phyloP scores from a whole-genome alignment of 2,888 invertebrate species.

The Halictus quadricinctus region DNA sequence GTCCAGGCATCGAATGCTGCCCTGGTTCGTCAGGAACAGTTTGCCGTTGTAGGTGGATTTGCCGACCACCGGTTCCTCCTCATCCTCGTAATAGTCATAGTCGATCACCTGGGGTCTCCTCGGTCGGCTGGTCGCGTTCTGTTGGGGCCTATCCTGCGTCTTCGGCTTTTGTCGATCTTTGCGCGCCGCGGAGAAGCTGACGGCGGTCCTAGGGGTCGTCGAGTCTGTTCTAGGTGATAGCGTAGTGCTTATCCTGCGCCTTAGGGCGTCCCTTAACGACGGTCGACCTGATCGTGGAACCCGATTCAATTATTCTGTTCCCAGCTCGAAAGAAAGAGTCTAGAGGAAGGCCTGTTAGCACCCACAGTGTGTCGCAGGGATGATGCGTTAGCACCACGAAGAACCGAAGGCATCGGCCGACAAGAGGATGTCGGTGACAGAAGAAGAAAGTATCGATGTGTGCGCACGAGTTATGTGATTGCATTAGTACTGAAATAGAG shows the following conservation, averaged over 20 bases:
- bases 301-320: constrained; percentile 55
- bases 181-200: constrained; percentile 60
- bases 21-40: constrained; percentile 84
- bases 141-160: constrained; percentile 46
- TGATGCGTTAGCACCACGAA: constrained; percentile 31
- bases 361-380: constrained; percentile 27
- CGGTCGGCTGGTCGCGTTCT: constrained; percentile 62
- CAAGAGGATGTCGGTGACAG: constrained; percentile 14
- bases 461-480: constrained; percentile 39
- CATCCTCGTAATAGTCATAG: constrained; percentile 89
- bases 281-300: constrained; percentile 74
- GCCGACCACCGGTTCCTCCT: constrained; percentile 85
- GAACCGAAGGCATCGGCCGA: constrained; percentile 21
- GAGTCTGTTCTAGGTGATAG: constrained; percentile 73
- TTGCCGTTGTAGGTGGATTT: constrained; percentile 85
- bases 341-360: constrained; percentile 36
- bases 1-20: constrained; percentile 92
- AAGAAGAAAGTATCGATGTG: constrained; percentile 24
- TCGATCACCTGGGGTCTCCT: constrained; percentile 82
- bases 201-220: constrained; percentile 54
- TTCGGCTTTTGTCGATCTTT: constrained; percentile 50
- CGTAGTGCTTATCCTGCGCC: constrained; percentile 81
- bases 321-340: background rate
- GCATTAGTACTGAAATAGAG: constrained; percentile 36
- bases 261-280: constrained; percentile 74